These are phyloP conservation scores for Barbus barbus DNA, from an alignment of 2,113 vertebrate species.

Conservation along the genomic window DNA sequence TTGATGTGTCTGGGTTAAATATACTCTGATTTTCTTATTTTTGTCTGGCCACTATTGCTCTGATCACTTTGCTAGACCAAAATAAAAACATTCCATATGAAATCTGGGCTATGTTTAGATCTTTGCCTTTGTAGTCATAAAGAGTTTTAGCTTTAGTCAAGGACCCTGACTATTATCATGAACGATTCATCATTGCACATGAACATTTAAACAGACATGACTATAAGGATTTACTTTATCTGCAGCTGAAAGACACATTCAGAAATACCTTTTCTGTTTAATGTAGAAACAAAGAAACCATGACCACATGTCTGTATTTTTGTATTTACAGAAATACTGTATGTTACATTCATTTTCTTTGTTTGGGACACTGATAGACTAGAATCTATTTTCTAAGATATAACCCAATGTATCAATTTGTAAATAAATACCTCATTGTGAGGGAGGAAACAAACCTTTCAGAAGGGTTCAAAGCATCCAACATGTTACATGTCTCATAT, in stretches of 20 bases:
- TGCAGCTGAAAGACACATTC: not conserved
- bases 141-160: not conserved
- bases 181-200: not conserved
- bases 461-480: slow-evolving; percentile 65
- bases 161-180: not conserved
- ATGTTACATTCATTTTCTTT: slow-evolving; percentile 65
- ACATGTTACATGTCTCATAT: slow-evolving; percentile 62
- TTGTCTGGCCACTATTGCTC: not conserved
- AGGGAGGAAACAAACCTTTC: slow-evolving; percentile 71
- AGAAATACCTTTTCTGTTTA: slow-evolving; percentile 32
- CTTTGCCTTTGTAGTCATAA: slow-evolving; percentile 1
- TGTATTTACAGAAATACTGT: slow-evolving; percentile 40
- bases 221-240: not conserved
- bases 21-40: not conserved
- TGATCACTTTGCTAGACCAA: slow-evolving; percentile 12
- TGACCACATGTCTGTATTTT: too few species aligned
- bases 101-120: slow-evolving; percentile 1
- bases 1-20: not conserved
- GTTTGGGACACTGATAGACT: slow-evolving; percentile 57
- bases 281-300: slow-evolving; percentile 64
- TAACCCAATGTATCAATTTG: slow-evolving; percentile 62
- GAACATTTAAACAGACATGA: not conserved
- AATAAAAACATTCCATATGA: slow-evolving; percentile 41
- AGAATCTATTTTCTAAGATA: slow-evolving; percentile 60
- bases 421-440: slow-evolving; percentile 77